phyloP scores from a whole-genome alignment of 2,888 invertebrate genomes.

The Drosophila robusta region DNA sequence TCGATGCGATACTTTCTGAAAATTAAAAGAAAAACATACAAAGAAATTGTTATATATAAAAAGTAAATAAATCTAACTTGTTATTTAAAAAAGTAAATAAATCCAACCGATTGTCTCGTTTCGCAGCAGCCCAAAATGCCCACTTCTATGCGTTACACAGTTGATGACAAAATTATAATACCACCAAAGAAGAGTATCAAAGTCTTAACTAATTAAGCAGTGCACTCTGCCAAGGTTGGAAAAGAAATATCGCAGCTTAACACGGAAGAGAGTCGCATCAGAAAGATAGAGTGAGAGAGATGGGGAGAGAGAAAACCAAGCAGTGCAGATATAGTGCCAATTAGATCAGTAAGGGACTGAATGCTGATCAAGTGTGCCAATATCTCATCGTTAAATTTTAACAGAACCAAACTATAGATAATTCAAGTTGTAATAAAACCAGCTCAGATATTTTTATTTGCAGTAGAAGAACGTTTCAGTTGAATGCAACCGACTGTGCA shows the following conservation, averaged over 20 bases:
- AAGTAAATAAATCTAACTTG: too few relatives aligned
- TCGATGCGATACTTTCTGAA: too few relatives aligned
- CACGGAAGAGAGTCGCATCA: slow-evolving; percentile 14
- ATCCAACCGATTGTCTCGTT: too few relatives aligned
- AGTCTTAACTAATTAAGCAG: slow-evolving; percentile 29
- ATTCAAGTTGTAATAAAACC: too few relatives aligned
- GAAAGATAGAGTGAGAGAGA: neutral
- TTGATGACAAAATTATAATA: neutral
- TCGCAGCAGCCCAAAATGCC: too few relatives aligned
- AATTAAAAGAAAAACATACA: too few relatives aligned
- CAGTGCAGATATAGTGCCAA: neutral
- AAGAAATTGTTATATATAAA: too few relatives aligned
- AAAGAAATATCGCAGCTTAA: slow-evolving; percentile 12
- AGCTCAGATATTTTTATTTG: too few relatives aligned
- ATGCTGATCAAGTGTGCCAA: neutral
- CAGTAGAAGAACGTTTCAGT: too few relatives aligned
- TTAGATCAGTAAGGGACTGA: neutral
- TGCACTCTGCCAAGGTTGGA: neutral
- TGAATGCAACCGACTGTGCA: too few relatives aligned
- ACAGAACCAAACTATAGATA: too few relatives aligned
- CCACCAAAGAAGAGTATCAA: neutral
- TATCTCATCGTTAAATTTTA: neutral
- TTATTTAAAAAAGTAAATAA: too few relatives aligned
- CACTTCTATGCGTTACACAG: neutral
- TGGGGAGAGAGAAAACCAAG: neutral